phyloP scores from a whole-genome alignment of 2,888 invertebrate species.

The Parnassius smintheus region DNA sequence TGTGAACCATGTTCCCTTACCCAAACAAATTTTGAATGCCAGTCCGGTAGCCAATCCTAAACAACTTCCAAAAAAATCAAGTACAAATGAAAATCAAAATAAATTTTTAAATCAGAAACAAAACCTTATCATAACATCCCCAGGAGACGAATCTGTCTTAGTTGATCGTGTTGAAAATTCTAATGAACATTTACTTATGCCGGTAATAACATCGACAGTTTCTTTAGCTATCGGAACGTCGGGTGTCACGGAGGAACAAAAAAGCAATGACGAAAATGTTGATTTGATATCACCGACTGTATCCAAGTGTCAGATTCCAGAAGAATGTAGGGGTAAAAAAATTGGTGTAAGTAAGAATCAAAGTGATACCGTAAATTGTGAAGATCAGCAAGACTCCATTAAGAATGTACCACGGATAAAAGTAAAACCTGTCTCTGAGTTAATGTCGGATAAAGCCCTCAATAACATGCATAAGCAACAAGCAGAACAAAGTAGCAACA shows the following conservation, averaged over 20 bases:
- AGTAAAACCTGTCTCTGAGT: slow-evolving; percentile 64
- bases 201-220: slow-evolving; percentile 58
- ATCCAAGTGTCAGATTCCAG: background rate
- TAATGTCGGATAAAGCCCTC: slow-evolving; percentile 54
- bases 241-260: slow-evolving; percentile 8
- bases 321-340: background rate
- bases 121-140: too few species aligned
- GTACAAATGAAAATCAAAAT: background rate
- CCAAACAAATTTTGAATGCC: too few species aligned
- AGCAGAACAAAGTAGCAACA: slow-evolving; percentile 2
- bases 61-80: slow-evolving; percentile 57
- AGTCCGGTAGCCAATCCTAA: slow-evolving; percentile 66
- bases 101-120: slow-evolving; percentile 4
- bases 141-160: background rate
- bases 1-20: slow-evolving; percentile 34
- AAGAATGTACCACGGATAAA: slow-evolving; percentile 54
- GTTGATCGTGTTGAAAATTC: slow-evolving; percentile 3
- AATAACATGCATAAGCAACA: slow-evolving; percentile 34
- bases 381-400: slow-evolving; percentile 16
- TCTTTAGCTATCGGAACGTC: slow-evolving; percentile 45
- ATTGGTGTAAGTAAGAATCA: slow-evolving; percentile 11
- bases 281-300: background rate
- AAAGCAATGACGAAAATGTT: background rate
- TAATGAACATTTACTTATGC: slow-evolving; percentile 40
- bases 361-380: slow-evolving; percentile 22